Base-by-base conservation (phyloP, 1,140 invertebrate genomes). In the Plodia interpunctella region DNA sequence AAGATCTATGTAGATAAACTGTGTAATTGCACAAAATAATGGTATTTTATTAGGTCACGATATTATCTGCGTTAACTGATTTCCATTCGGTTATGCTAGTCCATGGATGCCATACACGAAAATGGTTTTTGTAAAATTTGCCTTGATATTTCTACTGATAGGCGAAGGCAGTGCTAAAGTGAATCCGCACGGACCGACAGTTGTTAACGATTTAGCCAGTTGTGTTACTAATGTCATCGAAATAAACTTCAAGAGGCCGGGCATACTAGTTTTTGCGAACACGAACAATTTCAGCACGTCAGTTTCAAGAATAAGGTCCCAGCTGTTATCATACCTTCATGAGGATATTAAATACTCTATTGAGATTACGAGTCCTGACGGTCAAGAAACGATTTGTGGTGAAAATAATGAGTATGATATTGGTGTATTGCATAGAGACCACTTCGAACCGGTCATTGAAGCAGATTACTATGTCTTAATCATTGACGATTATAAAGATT, bases 401-500 rank as follows among this genome's bases (percentile, higher is more conserved):
- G 66, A 67, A 10, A 35, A 55, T 55, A 59, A 63, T 19, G 19
- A 50, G n/a, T 57, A 55, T 38, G 55, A 58, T 17, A 44, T 74
- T 0, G 66, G 65, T 10, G 60, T 64, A 19, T n/a, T 15, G 13
- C 38, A 44, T 15, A 44, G 38, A 17, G 78, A 83, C 52, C 49
- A 35, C 10, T 77, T 63, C 49, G 63, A 68, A 60, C 57, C 64
- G 4, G 61, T 66, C 18, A 63, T 68, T n/a, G 20, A 63, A 50
- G 78, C 86, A 17, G 61, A 80, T 52, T 88, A 87, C 65, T 87
- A 76, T 38, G 44, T 89, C 5, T 66, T 87, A 13, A 70, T 89
- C 32, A 63, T 85, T 32, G 72, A 83, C 18, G 60, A 59, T 57
- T 72, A 72, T 51, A 60, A 68, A 57, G 73, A 80, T 17, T 86